These are phyloP conservation scores for Alosa sapidissima DNA, from an alignment of 2,797 vertebrate species.

Conservation along the genomic window DNA sequence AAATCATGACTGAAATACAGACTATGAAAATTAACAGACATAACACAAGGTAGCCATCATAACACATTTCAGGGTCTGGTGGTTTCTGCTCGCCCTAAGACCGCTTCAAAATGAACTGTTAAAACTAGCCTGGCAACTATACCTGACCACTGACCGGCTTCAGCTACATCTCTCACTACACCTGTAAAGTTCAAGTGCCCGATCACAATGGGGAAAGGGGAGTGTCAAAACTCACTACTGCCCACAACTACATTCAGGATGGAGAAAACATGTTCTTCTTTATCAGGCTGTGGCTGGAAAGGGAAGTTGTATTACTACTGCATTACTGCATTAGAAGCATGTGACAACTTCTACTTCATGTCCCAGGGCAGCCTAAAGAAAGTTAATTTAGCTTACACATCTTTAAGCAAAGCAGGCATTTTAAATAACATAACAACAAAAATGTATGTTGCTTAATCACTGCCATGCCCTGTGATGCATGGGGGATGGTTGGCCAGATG, in stretches of 20 bases:
- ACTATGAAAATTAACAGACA: too few relatives aligned
- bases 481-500: background rate
- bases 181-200: background rate
- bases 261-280: background rate
- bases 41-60: background rate
- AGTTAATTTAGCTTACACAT: background rate
- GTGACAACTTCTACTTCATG: background rate
- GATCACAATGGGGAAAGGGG: background rate
- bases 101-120: background rate
- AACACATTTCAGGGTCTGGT: background rate
- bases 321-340: background rate
- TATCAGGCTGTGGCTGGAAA: background rate
- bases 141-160: background rate
- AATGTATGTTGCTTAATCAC: background rate
- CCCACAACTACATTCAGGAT: background rate
- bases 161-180: background rate
- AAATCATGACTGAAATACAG: too few relatives aligned
- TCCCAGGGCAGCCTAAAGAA: background rate
- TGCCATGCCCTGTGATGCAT: background rate
- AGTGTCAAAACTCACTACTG: background rate
- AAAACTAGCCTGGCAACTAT: background rate
- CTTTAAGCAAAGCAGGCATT: background rate
- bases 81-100: background rate
- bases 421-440: background rate
- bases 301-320: background rate